Evolutionary conservation across 2,888 invertebrate genomes (phyloP).

Genomic region (Zygothrica quintamaculata): DNA sequence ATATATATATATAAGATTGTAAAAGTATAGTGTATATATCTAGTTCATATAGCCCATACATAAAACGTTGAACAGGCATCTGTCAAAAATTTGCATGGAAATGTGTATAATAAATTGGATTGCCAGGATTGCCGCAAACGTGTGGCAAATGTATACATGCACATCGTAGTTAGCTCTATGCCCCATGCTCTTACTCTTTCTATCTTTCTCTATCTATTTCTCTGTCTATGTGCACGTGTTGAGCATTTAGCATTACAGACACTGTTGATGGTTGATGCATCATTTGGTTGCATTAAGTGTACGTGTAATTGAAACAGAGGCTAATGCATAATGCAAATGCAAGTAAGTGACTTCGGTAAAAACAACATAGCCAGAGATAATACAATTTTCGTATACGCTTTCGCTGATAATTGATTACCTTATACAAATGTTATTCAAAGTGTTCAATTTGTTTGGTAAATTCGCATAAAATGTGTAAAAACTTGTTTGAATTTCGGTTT

Average conservation of each 20-base stretch:
- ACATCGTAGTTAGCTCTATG: too few relatives aligned
- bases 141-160: slow-evolving; percentile 29
- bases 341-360: slow-evolving; percentile 1
- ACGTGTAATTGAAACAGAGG: slow-evolving; percentile 39
- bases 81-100: slow-evolving; percentile 64
- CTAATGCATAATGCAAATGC: slow-evolving; percentile 19
- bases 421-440: too few relatives aligned
- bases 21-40: slow-evolving; percentile 21
- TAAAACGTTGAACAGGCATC: slow-evolving; percentile 21
- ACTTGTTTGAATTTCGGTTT: too few relatives aligned
- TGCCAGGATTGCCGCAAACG: slow-evolving; percentile 31
- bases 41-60: slow-evolving; percentile 1
- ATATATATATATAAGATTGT: too few relatives aligned
- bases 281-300: slow-evolving; percentile 35
- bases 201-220: too few relatives aligned
- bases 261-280: too few relatives aligned
- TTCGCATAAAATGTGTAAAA: too few relatives aligned
- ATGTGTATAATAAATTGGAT: slow-evolving; percentile 51
- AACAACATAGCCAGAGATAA: too few relatives aligned
- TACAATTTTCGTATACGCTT: background rate
- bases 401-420: too few relatives aligned
- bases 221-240: too few relatives aligned
- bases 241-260: slow-evolving; percentile 5
- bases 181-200: too few relatives aligned
- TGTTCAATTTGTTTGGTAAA: too few relatives aligned